phyloP scores from a whole-genome alignment of 2,113 vertebrate genomes.

The Todiramphus saurophagus region DNA sequence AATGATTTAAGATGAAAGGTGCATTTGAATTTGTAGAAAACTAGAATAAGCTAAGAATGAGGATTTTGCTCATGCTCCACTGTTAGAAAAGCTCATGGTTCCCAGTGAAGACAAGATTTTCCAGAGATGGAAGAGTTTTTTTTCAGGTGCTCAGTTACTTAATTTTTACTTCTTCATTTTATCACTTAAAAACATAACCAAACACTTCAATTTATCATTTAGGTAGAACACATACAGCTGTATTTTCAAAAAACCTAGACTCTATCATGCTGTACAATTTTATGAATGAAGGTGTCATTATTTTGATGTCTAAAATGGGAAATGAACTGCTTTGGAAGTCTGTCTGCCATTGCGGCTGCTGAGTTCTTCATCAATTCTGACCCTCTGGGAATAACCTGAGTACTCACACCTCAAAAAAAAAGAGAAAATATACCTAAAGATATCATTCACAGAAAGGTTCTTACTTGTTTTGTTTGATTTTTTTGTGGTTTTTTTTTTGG shows the following conservation, averaged over 20 bases:
- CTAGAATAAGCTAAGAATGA: neutral
- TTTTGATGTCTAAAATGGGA: neutral
- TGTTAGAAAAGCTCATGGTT: neutral
- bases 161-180: neutral
- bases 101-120: neutral
- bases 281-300: neutral
- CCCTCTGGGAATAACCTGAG: neutral
- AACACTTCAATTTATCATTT: neutral
- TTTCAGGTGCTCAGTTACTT: neutral
- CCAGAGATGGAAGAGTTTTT: neutral
- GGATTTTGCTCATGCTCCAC: neutral
- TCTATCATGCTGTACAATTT: neutral
- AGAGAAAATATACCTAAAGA: neutral
- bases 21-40: neutral
- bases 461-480: accelerated
- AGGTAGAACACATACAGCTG: neutral
- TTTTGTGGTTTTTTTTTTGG: accelerated
- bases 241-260: neutral
- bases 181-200: neutral
- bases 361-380: neutral
- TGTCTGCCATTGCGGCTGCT: neutral
- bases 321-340: neutral
- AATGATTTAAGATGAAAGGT: neutral
- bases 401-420: neutral
- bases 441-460: neutral